These are phyloP conservation scores for Eledona agricola DNA, from an alignment of 2,888 invertebrate genomes.

Conservation along the genomic window DNA sequence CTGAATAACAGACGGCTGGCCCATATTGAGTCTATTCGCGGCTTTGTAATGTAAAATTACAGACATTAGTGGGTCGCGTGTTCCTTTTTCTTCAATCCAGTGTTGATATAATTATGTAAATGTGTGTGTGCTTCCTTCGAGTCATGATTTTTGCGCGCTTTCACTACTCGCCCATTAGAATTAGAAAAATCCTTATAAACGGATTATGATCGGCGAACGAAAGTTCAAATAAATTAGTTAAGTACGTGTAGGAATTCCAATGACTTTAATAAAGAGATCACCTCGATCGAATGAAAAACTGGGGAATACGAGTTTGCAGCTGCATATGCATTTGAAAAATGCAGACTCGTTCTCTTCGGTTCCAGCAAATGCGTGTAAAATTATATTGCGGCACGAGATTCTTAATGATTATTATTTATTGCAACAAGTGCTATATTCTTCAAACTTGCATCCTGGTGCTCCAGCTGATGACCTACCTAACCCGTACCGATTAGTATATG, in stretches of 20 bases:
- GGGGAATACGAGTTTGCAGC: constrained; percentile 15
- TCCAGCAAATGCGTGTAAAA: constrained; percentile 22
- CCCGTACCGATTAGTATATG: no score
- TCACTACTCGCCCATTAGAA: constrained; percentile 17
- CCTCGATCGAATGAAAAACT: constrained; percentile 16
- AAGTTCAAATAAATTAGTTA: no score
- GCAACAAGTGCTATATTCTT: constrained; percentile 12
- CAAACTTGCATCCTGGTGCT: no score
- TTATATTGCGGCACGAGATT: no score
- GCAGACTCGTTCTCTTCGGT: no score
- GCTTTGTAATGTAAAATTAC: constrained; percentile 12
- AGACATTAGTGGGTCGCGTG: constrained; percentile 1
- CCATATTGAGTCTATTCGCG: constrained; percentile 3
- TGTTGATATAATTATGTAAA: constrained; percentile 26
- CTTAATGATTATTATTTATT: constrained; percentile 19
- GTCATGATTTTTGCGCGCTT: constrained; percentile 15
- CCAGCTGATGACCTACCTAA: no score
- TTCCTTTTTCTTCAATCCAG: constrained; percentile 9
- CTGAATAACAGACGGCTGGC: constrained; percentile 10
- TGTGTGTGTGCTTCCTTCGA: constrained; percentile 7
- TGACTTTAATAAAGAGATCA: constrained; percentile 18
- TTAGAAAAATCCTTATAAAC: constrained; percentile 23
- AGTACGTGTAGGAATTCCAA: constrained; percentile 11
- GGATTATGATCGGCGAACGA: constrained; percentile 22
- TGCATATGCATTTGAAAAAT: constrained; percentile 20